Conservation (phyloP, 2,113 vertebrate species). For the Corythoichthys intestinalis region DNA sequence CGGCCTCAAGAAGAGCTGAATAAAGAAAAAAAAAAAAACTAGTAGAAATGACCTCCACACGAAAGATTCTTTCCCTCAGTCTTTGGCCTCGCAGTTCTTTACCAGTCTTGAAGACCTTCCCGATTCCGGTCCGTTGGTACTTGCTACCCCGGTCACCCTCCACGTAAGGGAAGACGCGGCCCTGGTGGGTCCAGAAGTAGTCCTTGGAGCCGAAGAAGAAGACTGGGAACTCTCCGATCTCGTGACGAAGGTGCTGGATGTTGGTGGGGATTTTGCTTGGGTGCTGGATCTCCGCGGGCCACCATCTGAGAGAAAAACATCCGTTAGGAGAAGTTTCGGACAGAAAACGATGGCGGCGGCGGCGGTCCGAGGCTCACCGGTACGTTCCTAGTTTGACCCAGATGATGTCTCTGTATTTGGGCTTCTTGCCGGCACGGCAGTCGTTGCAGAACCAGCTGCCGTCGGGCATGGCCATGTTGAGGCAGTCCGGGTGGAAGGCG, state of each 20-base stretch:
- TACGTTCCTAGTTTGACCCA: constrained; percentile 99
- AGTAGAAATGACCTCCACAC: too few relatives aligned
- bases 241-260: constrained; percentile 97
- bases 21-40: background rate
- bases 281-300: constrained; percentile 97
- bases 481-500: constrained; percentile 95
- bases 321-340: background rate
- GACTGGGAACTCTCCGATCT: constrained; percentile 97
- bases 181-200: constrained; percentile 98
- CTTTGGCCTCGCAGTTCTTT: background rate
- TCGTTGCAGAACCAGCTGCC: constrained; percentile 99
- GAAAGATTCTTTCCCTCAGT: too few relatives aligned
- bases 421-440: constrained; percentile 91
- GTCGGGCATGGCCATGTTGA: constrained; percentile 95
- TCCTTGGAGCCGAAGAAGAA: constrained; percentile 99
- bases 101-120: constrained; percentile 96
- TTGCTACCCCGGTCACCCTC: constrained; percentile 94
- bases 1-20: constrained; percentile 89
- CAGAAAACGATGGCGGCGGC: too few relatives aligned
- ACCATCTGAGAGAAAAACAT: constrained; percentile 80
- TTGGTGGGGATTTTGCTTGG: constrained; percentile 94
- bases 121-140: constrained; percentile 86
- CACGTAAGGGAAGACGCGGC: constrained; percentile 96
- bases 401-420: constrained; percentile 91
- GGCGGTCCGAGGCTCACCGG: constrained; percentile 70